phyloP scores from a whole-genome alignment of 2,113 vertebrate genomes.

The Mus musculus region GRCm39 chr3:52519001-52519500 shows the following conservation, averaged over 20 bases:
- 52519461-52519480: not conserved
- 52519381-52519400: not conserved
- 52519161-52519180: not conserved
- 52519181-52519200: not conserved
- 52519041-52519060: constrained; percentile 13
- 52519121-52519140: not conserved
- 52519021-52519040: constrained; percentile 24
- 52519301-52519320: not conserved
- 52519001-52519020: not conserved
- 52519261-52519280: not conserved
- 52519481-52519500: constrained; percentile 17
- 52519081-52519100: constrained; percentile 22
- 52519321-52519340: not conserved
- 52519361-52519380: constrained; percentile 10
- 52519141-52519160: constrained; percentile 13
- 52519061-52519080: constrained; percentile 41
- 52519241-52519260: not conserved
- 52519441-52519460: not conserved
- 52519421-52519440: not conserved
- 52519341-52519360: not conserved
- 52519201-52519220: not conserved
- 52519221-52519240: not conserved
- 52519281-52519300: not conserved
- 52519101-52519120: constrained; percentile 32
- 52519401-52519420: constrained; percentile 18